Conservation (phyloP, 92 coral and sea anemone genomes). For the Siderastrea radians region DNA sequence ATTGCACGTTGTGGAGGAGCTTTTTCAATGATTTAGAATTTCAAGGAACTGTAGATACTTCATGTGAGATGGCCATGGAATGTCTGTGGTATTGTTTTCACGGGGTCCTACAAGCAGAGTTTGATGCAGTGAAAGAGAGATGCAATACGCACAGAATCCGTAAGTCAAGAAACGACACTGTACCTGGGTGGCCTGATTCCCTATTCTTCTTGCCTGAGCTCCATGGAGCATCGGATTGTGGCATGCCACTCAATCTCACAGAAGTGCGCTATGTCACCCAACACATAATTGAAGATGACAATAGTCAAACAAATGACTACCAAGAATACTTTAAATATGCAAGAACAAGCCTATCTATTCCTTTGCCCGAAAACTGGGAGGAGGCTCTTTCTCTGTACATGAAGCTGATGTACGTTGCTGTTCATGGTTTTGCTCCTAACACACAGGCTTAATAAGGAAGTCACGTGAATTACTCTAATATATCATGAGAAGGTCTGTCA, state of each 20-base stretch:
- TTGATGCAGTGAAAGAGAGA: constrained; percentile 54
- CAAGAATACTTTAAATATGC: too few species aligned
- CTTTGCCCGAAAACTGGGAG: too few species aligned
- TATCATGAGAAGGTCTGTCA: too few species aligned
- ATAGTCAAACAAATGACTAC: too few species aligned
- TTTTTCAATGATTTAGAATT: constrained; percentile 45
- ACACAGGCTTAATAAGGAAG: too few species aligned
- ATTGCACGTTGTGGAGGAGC: constrained; percentile 21
- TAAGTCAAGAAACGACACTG: constrained; percentile 44
- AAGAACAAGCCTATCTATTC: too few species aligned
- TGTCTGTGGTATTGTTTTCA: constrained; percentile 60
- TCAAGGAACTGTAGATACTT: constrained; percentile 43
- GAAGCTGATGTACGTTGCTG: not conserved
- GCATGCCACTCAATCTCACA: not conserved
- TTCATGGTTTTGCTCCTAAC: too few species aligned
- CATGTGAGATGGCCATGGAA: constrained; percentile 55
- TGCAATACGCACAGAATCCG: constrained; percentile 67
- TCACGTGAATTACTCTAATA: too few species aligned
- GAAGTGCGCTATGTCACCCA: not conserved
- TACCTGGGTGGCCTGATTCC: constrained; percentile 61
- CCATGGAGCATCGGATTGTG: constrained; percentile 40
- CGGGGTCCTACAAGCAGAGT: constrained; percentile 35
- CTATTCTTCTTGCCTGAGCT: constrained; percentile 54
- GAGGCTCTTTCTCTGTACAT: not conserved
- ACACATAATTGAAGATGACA: constrained; percentile 14